Evolutionary conservation across 2,113 vertebrate genomes (phyloP).

Genomic region (Argyrosomus japonicus): DNA sequence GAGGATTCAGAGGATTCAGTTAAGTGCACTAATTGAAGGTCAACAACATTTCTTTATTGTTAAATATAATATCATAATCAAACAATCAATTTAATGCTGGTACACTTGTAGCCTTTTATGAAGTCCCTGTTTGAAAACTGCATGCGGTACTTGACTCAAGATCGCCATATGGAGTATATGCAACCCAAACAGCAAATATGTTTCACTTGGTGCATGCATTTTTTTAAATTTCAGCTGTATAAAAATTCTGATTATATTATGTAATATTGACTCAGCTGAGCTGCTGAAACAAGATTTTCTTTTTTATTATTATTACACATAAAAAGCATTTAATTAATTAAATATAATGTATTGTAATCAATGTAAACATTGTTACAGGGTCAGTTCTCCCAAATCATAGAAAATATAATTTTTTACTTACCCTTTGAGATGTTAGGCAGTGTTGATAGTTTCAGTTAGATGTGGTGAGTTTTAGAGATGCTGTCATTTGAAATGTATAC

Average conservation of each 20-base stretch:
- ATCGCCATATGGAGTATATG: background rate
- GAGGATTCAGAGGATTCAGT: constrained; percentile 1
- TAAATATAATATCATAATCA: constrained; percentile 12
- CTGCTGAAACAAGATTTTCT: background rate
- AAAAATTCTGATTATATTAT: too few species aligned
- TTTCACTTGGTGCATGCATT: background rate
- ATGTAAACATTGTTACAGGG: background rate
- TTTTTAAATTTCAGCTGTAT: background rate
- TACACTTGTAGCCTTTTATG: background rate
- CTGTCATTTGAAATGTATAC: background rate
- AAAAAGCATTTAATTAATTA: background rate
- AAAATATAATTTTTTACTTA: background rate
- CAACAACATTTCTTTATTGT: constrained; percentile 37
- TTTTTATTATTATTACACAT: background rate
- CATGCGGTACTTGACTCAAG: background rate
- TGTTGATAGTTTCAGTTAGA: background rate
- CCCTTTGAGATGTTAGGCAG: background rate
- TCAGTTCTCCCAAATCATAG: background rate
- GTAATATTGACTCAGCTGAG: background rate
- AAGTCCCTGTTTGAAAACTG: constrained; percentile 12
- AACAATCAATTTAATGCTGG: background rate
- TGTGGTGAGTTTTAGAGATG: too few species aligned
- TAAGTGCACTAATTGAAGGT: constrained; percentile 12
- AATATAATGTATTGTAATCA: background rate
- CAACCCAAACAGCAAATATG: background rate